Base-by-base conservation (phyloP, 1,140 invertebrate genomes). In the Neodiprion virginianus region DNA sequence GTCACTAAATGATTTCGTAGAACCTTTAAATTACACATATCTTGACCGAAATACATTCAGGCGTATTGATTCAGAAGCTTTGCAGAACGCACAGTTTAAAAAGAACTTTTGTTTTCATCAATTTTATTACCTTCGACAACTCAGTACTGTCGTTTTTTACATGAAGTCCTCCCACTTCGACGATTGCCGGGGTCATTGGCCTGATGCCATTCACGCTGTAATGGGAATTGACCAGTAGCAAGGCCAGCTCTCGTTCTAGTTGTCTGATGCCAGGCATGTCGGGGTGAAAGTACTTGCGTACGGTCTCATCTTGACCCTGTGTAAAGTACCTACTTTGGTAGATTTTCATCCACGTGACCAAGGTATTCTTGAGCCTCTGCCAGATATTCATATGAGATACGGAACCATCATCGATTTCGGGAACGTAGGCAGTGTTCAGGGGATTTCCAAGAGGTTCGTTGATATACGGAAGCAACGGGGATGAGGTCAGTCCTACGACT, bases 91-190 rank as follows among this genome's bases (percentile, higher is more conserved):
- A 0, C 17, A 21, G 17, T 21, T 14, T 72, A 75, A 14, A 77
- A 69, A 65, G 49, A 21, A 14, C 7, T 21, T 11, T 69, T 67
- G 40, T 17, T 53, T 3, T 76, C 14, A 48, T 40, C 8, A 17
- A 49, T 69, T 67, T 73, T 75, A 72, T 82, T 79, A 86, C 85
- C 1, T 67, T 17, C 0, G 77, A 47, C 17, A 85, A 71, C 65
- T 81, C 73, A 1, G 77, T 21, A 5, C 49, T 76, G 1, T 85
- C 79, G 1, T 88, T 81, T 7, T 83, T 78, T 3, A 90, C 79
- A 75, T 92, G 91, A 5, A 93, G 78, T n/a, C 92, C 92, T 9
- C 90, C 92, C 17, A 93, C 87, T 83, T 92, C 91, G 7, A 92
- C 79, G 1, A 91, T 78, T 48, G 86, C 88, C 0, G 90, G 89